Percentiles rank a stretch among this genome's conserved stretches.
phyloP scores from a whole-genome alignment of 1,140 invertebrate genomes.

The Gonioctena quinquepunctata region DNA sequence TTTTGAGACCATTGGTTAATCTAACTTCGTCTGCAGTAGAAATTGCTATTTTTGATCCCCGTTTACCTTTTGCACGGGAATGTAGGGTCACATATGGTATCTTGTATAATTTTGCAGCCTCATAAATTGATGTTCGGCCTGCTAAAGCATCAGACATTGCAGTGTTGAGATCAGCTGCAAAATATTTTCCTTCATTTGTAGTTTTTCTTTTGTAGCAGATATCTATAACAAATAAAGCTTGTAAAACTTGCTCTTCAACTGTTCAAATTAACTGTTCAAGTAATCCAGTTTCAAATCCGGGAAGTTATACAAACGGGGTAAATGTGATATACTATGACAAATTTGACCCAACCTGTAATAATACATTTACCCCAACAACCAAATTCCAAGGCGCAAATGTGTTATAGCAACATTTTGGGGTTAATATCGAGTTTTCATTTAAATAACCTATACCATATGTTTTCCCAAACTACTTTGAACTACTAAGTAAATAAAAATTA shows the following conservation, averaged over 20 bases:
- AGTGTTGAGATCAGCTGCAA: not conserved
- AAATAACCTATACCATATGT: not conserved
- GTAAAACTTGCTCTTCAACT: not conserved
- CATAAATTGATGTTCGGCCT: slow-evolving; percentile 12
- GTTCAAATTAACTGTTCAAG: no score
- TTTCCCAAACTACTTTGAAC: not conserved
- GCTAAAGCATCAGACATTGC: not conserved
- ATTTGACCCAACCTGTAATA: not conserved
- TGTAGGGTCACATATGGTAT: slow-evolving; percentile 39
- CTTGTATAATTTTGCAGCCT: slow-evolving; percentile 20
- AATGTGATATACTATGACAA: no score
- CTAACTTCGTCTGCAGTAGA: slow-evolving; percentile 29
- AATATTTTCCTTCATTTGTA: not conserved
- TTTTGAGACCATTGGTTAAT: slow-evolving; percentile 31
- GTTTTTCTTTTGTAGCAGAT: not conserved
- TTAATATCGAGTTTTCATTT: not conserved
- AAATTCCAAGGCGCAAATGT: not conserved
- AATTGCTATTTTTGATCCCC: slow-evolving; percentile 25
- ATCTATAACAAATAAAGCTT: not conserved
- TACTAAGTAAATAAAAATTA: not conserved
- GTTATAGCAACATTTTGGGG: not conserved
- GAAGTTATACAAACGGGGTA: no score
- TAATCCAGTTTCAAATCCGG: no score
- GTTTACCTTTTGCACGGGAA: slow-evolving; percentile 22
- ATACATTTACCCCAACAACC: not conserved